Evolutionary conservation across 2,113 vertebrate genomes (phyloP), one percentile per base, ranked within the genome.

Genomic region (Saguinus imperator): DNA sequence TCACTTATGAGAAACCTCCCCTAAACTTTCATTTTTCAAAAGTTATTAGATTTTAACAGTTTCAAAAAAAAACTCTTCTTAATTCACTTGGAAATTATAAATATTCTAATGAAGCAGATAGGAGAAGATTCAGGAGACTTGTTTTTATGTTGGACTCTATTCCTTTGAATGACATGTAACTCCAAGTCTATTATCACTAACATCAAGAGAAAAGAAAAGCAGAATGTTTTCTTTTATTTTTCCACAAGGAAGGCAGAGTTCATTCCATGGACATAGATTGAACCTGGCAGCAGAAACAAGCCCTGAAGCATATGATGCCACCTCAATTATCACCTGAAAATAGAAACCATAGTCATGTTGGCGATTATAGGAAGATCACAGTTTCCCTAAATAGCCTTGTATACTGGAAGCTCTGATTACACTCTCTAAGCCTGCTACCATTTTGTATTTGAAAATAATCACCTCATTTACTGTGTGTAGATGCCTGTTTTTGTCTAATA

Each of bases 251-350:
- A 57, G 48, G 88, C 72, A 93, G 85, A 81, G 37, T 88, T 95
- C 87, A 0, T 84, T 95, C 82, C 64, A 55, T n/a, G 45, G 17
- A 97, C 21, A 16, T 10, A 94, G 73, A 98, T 97, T 96, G 68
- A 97, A 95, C 21, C 61, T 97, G 93, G 95, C 97, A 98, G 92
- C 93, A 82, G 58, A 89, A 98, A 94, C 48, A 97, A 68, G 94
- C 87, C 94, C 57, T 95, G 79, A 89, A 57, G 25, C 96, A 89
- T 91, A 32, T 68, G 84, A 95, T 92, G 89, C 80, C 73, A 95
- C 88, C 87, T 83, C 52, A 92, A 97, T 83, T 52, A 93, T 4
- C 94, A 94, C 43, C 89, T 76, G 64, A 92, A 98, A 95, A 91
- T 94, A 92, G 61, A 94, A 94, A 77, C 84, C 82, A 55, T 37